Base-by-base conservation (phyloP, 2,888 invertebrate species). In the Lithophane leautieri region DNA sequence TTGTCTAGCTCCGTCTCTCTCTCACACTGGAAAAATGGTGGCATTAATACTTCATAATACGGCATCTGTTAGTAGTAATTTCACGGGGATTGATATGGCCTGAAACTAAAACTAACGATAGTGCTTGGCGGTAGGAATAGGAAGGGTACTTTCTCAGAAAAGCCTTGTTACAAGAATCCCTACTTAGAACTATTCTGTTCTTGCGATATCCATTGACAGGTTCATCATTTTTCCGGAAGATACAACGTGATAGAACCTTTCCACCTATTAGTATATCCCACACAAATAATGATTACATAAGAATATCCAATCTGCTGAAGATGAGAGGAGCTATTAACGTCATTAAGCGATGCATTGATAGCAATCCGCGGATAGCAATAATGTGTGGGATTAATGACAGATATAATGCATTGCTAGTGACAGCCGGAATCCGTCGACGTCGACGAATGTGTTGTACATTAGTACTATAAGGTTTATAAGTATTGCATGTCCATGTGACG, bases 371-470 rank as follows among this genome's bases (percentile, higher is more conserved):
- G 34, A 56, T 69, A 66, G 71, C 79, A 76, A 78, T 85, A 78
- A 81, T 81, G 75, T 81, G 70, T 69, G 54, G 79, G 69, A 86
- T 79, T 81, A 79, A 79, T 81, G 73, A 74, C 76, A 77, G 75
- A 63, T 69, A 75, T 85, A 86, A 81, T 71, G 70, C 73, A 76
- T 76, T 75, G 78, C 42, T 70, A 56, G 28, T 86, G 86, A 83
- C 81, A 81, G 76, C 44, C 58, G 58, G 58, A 58, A 78, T 77
- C 68, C 65, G 52, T 63, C 22, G n/a, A 65, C 28, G n/a, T 47
- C 52, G 22, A 14, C 19, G 2, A 8, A 1, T 42, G 40, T 42
- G 7, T 54, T n/a, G 8, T 54, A 65, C 7, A 19, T 22, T 40
- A 28, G 25, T 52, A 14, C 11, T 62, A 52, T 12, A 28, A 6